Evolutionary conservation across 2,888 invertebrate species (phyloP), one percentile per base, ranked within the genome.

Genomic region (Hoplodrina blanda): DNA sequence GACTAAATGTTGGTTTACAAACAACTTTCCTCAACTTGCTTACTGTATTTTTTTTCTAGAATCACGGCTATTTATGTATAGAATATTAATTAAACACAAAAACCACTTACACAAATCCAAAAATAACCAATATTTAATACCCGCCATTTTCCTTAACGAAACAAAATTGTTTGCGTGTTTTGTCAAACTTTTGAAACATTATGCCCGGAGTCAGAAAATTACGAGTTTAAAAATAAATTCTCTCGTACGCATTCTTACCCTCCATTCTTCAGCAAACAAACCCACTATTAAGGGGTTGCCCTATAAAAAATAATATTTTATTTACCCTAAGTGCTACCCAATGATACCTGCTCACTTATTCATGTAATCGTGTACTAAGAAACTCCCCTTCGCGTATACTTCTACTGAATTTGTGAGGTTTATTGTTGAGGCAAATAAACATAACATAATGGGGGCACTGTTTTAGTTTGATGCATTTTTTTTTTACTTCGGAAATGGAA

Each of bases 341-440:
- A 79, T 82, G 76, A 81, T 81, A 78, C 76, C 60, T 65, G 61
- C 65, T 83, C 63, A 81, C 73, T 82, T 85, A 85, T 85, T 85
- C 84, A 85, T 81, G 63, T 76, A 78, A 81, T 74, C 65, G 78
- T 66, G 73, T 75, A 59, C 71, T 76, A 72, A 79, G 80, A 53
- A 73, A 64, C 71, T 70, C 66, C 76, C 69, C 65, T 57, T 69
- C 54, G 61, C 61, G 67, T 77, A 76, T 73, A 78, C 80, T 78
- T 77, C 65, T 68, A 62, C 76, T 65, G 68, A 78, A 84, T 81
- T 84, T 77, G 77, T 72, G 73, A 65, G 64, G 65, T 78, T 76
- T 78, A 78, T 66, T 79, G 73, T 73, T 62, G 37, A 59, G 57
- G 55, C 49, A 72, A 57, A 77, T 80, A 77, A 73, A 79, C 65